Conservation (phyloP, 1,140 invertebrate genomes). For the Ditylenchus dipsaci region DNA sequence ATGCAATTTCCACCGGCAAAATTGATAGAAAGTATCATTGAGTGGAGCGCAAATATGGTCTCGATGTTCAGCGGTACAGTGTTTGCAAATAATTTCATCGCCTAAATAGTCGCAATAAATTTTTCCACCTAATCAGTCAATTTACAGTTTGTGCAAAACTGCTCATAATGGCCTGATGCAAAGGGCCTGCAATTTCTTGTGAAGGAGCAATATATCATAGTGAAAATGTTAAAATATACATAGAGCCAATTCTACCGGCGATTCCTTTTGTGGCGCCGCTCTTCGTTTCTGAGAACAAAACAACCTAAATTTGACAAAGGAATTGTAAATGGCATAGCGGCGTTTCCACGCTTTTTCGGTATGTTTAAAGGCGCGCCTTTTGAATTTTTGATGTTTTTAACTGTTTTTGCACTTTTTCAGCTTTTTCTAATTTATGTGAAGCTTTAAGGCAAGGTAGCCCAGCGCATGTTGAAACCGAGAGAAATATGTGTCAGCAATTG, state of each 20-base stretch:
- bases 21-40: conserved; percentile 3
- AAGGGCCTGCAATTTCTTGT: neutral
- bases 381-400: too few relatives aligned
- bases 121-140: neutral
- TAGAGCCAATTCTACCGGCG: conserved; percentile 12
- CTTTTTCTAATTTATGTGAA: too few relatives aligned
- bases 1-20: conserved; percentile 1
- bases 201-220: too few relatives aligned
- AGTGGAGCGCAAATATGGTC: conserved; percentile 7
- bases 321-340: neutral
- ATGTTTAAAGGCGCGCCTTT: too few relatives aligned
- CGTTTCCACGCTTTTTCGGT: too few relatives aligned
- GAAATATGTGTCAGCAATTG: too few relatives aligned
- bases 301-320: conserved; percentile 16
- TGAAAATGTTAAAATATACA: neutral
- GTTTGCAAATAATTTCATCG: conserved; percentile 27
- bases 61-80: conserved; percentile 17
- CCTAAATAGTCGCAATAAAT: too few relatives aligned
- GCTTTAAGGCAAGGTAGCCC: too few relatives aligned
- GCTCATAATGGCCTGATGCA: conserved; percentile 14
- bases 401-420: too few relatives aligned
- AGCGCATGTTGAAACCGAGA: too few relatives aligned
- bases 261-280: neutral
- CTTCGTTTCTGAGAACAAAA: conserved; percentile 24
- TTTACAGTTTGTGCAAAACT: conserved; percentile 8